Conservation (phyloP, 2,888 invertebrate genomes). For the Scaptomyza flava region DNA sequence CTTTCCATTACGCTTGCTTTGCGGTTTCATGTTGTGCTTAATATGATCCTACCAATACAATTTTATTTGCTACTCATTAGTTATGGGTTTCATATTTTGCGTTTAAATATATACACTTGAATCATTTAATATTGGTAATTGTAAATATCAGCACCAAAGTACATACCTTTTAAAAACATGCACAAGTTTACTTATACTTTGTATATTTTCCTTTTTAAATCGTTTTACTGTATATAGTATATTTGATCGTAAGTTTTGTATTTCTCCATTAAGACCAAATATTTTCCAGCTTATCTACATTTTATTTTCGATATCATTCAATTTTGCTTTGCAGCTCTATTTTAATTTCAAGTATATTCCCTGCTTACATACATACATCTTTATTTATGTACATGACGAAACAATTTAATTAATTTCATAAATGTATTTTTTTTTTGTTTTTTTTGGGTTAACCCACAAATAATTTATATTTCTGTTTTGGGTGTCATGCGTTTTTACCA, state of each 20-base stretch:
- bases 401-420: slow-evolving; percentile 30
- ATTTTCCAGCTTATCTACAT: slow-evolving; percentile 10
- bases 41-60: slow-evolving; percentile 25
- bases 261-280: slow-evolving; percentile 4
- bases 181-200: not conserved
- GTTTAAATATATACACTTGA: not conserved
- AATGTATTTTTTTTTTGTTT: slow-evolving; percentile 24
- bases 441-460: slow-evolving; percentile 19
- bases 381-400: not conserved
- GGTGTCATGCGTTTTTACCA: slow-evolving; percentile 10
- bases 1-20: slow-evolving; percentile 28
- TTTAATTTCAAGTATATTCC: slow-evolving; percentile 22
- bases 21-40: slow-evolving; percentile 32
- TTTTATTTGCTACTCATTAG: slow-evolving; percentile 41
- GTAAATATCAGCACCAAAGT: slow-evolving; percentile 16
- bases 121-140: not conserved
- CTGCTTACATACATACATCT: too few species aligned
- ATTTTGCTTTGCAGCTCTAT: slow-evolving; percentile 25
- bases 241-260: not conserved
- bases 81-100: slow-evolving; percentile 47
- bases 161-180: slow-evolving; percentile 1
- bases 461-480: slow-evolving; percentile 44
- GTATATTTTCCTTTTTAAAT: not conserved
- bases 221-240: too few species aligned
- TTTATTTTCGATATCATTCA: slow-evolving; percentile 20